Evolutionary conservation across 2,113 vertebrate genomes (phyloP).

Genomic region (Pelodiscus sinensis): DNA sequence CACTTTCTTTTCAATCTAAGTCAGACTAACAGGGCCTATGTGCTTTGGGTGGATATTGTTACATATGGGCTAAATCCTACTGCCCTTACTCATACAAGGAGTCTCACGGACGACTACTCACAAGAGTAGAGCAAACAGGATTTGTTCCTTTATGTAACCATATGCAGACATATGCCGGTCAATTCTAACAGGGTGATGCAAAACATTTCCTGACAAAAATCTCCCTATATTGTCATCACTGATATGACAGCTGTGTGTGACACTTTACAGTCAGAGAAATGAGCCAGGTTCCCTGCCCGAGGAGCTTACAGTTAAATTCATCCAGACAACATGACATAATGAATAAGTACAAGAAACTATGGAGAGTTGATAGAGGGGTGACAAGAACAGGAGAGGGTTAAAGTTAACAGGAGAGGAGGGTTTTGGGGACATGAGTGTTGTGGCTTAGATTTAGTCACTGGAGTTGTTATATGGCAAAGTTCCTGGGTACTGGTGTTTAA

Average conservation of each 20-base stretch:
- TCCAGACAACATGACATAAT: not conserved
- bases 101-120: not conserved
- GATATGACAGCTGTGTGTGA: not conserved
- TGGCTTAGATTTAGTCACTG: not conserved
- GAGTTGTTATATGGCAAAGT: not conserved
- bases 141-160: conserved; percentile 15
- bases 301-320: not conserved
- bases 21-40: conserved; percentile 18
- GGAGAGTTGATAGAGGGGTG: not conserved
- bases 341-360: not conserved
- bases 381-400: not conserved
- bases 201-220: conserved; percentile 23
- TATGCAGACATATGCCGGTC: conserved; percentile 2
- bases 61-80: conserved; percentile 14
- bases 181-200: not conserved
- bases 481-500: not conserved
- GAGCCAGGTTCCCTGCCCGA: not conserved
- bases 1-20: not conserved
- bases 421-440: not conserved
- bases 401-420: conserved; percentile 11
- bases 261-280: not conserved
- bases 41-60: not conserved
- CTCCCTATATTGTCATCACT: conserved; percentile 3
- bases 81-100: not conserved
- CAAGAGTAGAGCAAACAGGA: not conserved